Evolutionary conservation across 2,888 invertebrate genomes (phyloP).

Genomic region (Tetanocera ferruginea): DNA sequence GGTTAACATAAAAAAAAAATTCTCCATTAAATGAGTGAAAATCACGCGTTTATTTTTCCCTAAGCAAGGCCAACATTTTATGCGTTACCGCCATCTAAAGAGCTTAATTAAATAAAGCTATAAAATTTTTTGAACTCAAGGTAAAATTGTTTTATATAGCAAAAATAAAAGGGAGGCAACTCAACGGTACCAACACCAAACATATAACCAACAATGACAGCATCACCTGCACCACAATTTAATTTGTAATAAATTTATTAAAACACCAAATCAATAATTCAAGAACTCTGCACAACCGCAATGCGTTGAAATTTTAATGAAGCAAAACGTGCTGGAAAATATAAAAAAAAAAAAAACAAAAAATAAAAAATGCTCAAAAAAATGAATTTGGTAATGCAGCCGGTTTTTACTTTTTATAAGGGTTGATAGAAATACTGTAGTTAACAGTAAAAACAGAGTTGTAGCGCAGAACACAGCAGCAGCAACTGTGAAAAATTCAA

Average conservation of each 20-base stretch:
- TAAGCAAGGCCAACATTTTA: too few relatives aligned
- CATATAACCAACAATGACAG: background rate
- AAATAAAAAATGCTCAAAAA: background rate
- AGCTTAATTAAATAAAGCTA: too few relatives aligned
- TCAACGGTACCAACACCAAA: background rate
- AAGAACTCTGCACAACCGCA: conserved; percentile 17
- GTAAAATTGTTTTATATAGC: background rate
- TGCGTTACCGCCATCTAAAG: too few relatives aligned
- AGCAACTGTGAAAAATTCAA: background rate
- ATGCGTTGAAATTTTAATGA: conserved; percentile 26
- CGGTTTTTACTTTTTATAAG: background rate
- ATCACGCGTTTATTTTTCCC: too few relatives aligned
- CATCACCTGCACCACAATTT: background rate
- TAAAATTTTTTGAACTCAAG: background rate
- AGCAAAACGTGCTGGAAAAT: conserved; percentile 7
- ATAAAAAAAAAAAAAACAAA: background rate
- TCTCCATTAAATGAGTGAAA: too few relatives aligned
- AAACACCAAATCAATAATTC: conserved; percentile 20
- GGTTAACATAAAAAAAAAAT: background rate
- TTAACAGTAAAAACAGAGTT: background rate
- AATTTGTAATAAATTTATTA: conserved; percentile 14
- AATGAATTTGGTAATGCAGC: background rate
- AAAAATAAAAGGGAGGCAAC: background rate
- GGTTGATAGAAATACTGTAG: background rate
- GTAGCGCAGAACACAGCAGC: background rate